Conservation (phyloP, 2,888 invertebrate genomes). For the Epinotia bilunana region DNA sequence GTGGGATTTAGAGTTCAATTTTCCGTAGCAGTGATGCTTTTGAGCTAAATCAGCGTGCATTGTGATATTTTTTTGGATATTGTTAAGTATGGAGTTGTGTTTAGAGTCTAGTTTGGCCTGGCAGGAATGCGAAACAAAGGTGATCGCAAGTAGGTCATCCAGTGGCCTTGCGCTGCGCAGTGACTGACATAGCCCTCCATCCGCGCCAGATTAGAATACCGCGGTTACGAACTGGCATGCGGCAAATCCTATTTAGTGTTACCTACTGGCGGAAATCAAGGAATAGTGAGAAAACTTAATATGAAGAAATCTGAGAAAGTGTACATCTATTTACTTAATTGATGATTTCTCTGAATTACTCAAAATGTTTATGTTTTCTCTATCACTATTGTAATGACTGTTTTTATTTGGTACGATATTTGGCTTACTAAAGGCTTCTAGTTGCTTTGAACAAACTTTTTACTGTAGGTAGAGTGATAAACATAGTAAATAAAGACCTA, state of each 20-base stretch:
- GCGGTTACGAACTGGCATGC: constrained; percentile 1
- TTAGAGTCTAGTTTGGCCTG: constrained; percentile 64
- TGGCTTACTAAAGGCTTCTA: not conserved
- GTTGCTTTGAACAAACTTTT: too few species aligned
- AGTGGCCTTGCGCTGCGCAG: constrained; percentile 69
- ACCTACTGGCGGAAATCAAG: not conserved
- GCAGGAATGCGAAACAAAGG: constrained; percentile 71
- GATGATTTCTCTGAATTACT: not conserved
- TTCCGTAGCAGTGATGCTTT: not conserved
- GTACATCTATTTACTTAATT: not conserved
- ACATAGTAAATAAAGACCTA: too few species aligned
- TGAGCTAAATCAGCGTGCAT: constrained; percentile 44
- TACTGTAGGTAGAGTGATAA: too few species aligned
- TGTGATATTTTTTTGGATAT: constrained; percentile 52
- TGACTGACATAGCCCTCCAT: constrained; percentile 65
- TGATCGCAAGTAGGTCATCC: constrained; percentile 77
- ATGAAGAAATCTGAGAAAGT: not conserved
- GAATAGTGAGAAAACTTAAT: not conserved
- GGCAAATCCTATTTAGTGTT: not conserved
- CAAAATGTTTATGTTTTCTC: not conserved
- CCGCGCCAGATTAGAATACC: constrained; percentile 45
- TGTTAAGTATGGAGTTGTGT: constrained; percentile 37
- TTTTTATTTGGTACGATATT: not conserved
- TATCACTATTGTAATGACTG: not conserved
- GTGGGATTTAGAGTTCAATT: not conserved